Conservation (phyloP, 2,113 vertebrate species). For the Erythrocebus patas region DNA sequence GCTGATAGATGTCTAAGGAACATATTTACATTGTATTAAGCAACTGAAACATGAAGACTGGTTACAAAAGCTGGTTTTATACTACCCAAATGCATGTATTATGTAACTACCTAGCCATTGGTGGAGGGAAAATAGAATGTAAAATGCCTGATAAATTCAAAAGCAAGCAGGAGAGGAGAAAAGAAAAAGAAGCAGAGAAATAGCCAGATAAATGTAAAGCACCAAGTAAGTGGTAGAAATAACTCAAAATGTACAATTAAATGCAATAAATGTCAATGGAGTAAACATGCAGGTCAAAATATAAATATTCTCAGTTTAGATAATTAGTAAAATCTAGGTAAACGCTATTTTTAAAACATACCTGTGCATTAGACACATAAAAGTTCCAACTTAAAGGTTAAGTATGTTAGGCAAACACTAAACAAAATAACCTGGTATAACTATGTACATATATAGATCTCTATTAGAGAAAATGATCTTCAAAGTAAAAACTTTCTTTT, state of each 20-base stretch:
- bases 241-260: background rate
- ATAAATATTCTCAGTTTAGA: background rate
- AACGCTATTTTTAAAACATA: background rate
- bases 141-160: background rate
- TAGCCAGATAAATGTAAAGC: background rate
- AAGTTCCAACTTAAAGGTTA: constrained; percentile 1
- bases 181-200: background rate
- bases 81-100: background rate
- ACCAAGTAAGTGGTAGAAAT: background rate
- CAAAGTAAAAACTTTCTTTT: background rate
- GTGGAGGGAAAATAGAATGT: background rate
- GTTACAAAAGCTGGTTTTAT: background rate
- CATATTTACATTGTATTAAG: background rate
- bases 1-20: background rate
- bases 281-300: background rate
- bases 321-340: background rate
- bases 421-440: background rate
- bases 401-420: background rate
- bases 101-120: background rate
- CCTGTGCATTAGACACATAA: background rate
- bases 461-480: background rate
- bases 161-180: background rate
- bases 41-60: background rate
- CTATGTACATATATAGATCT: background rate
- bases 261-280: background rate